Evolutionary conservation across 2,113 vertebrate genomes (phyloP).

Genomic region (Herpetotheres cachinnans): DNA sequence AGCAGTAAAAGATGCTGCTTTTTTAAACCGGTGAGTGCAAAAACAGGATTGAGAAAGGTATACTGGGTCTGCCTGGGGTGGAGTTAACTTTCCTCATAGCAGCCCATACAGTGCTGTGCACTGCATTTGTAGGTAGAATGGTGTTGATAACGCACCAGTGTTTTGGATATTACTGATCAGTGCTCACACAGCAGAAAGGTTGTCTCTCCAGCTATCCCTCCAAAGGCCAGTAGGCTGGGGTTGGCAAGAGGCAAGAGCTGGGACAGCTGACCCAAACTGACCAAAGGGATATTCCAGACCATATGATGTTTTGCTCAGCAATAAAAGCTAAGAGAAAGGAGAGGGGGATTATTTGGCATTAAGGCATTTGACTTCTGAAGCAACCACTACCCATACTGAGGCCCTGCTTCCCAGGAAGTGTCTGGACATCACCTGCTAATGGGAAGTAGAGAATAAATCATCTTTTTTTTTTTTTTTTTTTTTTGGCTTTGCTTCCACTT

Average conservation of each 20-base stretch:
- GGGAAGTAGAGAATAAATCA: not conserved
- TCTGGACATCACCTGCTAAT: not conserved
- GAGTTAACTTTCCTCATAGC: too few relatives aligned
- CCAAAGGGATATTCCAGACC: not conserved
- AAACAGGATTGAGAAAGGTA: not conserved
- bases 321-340: too few relatives aligned
- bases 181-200: not conserved
- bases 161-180: not conserved
- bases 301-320: too few relatives aligned
- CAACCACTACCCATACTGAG: too few relatives aligned
- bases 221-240: not conserved
- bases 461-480: not conserved
- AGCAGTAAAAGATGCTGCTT: not conserved
- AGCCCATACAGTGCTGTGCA: not conserved
- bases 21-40: not conserved
- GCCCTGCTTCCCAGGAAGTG: too few relatives aligned
- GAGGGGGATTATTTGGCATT: too few relatives aligned
- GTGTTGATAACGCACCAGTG: not conserved
- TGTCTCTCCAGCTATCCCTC: not conserved
- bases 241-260: not conserved
- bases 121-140: not conserved
- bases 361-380: too few relatives aligned
- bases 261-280: not conserved
- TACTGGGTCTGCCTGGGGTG: not conserved
- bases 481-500: not conserved